Base-by-base conservation (phyloP, 2,113 vertebrate genomes). In the Podilymbus podiceps region DNA sequence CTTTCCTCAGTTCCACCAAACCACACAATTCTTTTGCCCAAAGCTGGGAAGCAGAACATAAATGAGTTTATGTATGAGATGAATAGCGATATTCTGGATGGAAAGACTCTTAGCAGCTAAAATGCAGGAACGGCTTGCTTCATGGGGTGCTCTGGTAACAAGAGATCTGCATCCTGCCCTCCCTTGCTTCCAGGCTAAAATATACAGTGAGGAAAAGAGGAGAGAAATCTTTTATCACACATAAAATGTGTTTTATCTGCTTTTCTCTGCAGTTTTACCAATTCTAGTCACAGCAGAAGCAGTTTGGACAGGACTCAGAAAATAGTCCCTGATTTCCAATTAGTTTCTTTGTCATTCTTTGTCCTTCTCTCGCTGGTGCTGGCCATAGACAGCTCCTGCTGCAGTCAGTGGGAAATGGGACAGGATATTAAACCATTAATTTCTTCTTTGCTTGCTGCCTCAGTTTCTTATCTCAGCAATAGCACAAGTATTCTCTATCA, bases 371-470 rank as follows among this genome's bases (percentile, higher is more conserved):
- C 56, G 18, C 2, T 30, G 56, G 30, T 75, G 73, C 56, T 50
- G 86, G 49, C 56, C 64, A 78, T 5, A 4, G 44, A 56, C 83
- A 78, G 83, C 60, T 90, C 76, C 76, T 80, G 88, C 78, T 74
- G 85, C 83, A 75, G 44, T 56, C 83, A 30, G 66, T n/a, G 85
- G 77, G 68, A 97, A 87, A 81, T 20, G 66, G 78, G 71, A 55
- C 90, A 95, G 90, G 93, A 97, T 96, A 95, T 97, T 90, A 94
- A 96, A 87, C 83, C 23, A 87, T 86, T 88, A 88, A 86, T 90
- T 84, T 93, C 35, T 69, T 24, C 71, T 60, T 46, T 46, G 30
- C 35, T 74, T 18, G 1, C 68, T 63, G 72, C 92, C 95, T 93
- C 93, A 94, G 83, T 93, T 96, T 94, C 89, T 92, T 95, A 85